A percentile compares a stretch with the other conserved stretches of the same genome.
These are phyloP conservation scores for Actinia tenebrosa DNA, from an alignment of 64 coral and sea anemone genomes.

Conservation along the genomic window DNA sequence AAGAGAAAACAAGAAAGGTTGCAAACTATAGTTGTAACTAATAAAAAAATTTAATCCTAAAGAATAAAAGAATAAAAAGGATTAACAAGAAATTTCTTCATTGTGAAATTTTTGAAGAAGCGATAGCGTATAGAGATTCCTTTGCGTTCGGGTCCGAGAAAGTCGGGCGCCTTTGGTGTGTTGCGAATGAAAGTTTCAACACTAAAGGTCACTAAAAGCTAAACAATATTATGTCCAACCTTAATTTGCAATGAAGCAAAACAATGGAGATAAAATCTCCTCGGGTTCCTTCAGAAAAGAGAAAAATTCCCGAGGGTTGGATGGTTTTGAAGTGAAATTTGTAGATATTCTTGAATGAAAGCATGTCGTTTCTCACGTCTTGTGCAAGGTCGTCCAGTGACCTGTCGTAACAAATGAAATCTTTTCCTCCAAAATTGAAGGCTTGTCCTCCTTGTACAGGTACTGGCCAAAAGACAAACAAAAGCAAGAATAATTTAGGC, in stretches of 20 bases:
- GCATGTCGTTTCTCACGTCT: not conserved
- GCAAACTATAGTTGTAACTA: not conserved
- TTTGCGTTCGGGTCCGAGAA: too few relatives aligned
- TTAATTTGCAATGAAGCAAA: not conserved
- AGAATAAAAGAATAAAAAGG: not conserved
- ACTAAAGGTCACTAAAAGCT: not conserved
- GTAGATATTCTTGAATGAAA: not conserved
- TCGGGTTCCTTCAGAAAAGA: not conserved
- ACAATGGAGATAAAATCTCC: not conserved
- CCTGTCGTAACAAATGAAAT: not conserved
- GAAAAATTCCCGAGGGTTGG: constrained; percentile 5
- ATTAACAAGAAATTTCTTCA: too few relatives aligned
- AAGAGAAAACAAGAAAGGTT: not conserved
- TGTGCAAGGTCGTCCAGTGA: not conserved
- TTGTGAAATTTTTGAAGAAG: too few relatives aligned
- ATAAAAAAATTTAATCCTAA: not conserved
- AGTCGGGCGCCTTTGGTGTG: not conserved
- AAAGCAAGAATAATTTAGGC: not conserved
- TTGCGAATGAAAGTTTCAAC: not conserved
- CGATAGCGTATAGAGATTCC: too few relatives aligned
- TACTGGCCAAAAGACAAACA: not conserved
- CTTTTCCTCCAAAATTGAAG: not conserved
- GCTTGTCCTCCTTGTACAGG: not conserved
- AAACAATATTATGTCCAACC: not conserved
- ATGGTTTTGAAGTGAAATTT: not conserved